Base-by-base conservation (phyloP, 2,113 vertebrate genomes). In the Scatophagus argus region DNA sequence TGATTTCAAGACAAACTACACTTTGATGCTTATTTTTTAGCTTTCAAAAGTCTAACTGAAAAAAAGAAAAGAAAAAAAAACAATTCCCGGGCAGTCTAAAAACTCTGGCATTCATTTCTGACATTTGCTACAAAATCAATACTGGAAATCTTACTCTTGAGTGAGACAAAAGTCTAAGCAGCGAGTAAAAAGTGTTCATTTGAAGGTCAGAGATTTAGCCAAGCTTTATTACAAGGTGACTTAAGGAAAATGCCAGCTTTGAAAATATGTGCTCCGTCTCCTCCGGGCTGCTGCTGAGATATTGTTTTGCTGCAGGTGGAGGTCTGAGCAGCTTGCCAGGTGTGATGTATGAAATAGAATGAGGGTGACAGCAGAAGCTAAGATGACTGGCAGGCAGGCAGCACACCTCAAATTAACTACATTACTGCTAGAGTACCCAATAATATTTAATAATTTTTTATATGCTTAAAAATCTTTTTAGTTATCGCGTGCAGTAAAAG, bases 291-390 rank as follows among this genome's bases (percentile, higher is more conserved):
- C 25, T 11, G 52, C 36, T 32, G 67, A 23, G 43, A 39, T 61
- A 9, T 6, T 29, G 44, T 51, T 61, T 39, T 38, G 31, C 5
- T 31, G 36, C 38, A 4, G 65, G 2, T 11, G 65, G 31, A 25
- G 44, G 44, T 32, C 54, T 12, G 1, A 5, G n/a, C 55, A 21
- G 43, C 56, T 23, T 23, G 32, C 38, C 56, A 21, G 70, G n/a
- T 71, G 54, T 46, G 41, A 59, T 70, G 16, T 16, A 58, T 11
- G 51, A 34, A n/a, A n/a, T n/a, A n/a, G n/a, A n/a, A n/a, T n/a
- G 7, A n/a, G 29, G 47, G 23, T 29, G 16, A 52, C 49, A 2
- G 14, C 27, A 17, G 39, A n/a, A 25, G 12, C 14, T 44, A n/a
- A n/a, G 34, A 27, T 39, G 29, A 31, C 27, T 10, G 7, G 1